These are phyloP conservation scores for Recurvirostra avosetta DNA, from an alignment of 2,113 vertebrate species.

Conservation along the genomic window DNA sequence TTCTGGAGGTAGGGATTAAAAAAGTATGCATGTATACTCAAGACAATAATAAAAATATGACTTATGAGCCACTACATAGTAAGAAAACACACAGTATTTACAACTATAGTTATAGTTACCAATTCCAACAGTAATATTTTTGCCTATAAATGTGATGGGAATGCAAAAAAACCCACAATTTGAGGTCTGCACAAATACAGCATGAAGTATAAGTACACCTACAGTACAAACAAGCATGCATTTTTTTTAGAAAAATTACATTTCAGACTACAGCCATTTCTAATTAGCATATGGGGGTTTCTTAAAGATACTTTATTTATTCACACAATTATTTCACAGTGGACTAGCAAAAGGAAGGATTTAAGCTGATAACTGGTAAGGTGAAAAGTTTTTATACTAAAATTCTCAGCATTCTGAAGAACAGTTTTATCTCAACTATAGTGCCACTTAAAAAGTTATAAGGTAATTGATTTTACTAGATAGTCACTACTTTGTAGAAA, in stretches of 20 bases:
- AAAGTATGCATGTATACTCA: not conserved
- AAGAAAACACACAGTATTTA: not conserved
- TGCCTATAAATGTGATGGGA: not conserved
- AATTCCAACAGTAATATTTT: not conserved
- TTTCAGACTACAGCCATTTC: not conserved
- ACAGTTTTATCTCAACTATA: not conserved
- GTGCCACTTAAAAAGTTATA: not conserved
- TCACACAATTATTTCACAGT: not conserved
- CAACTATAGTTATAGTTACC: not conserved
- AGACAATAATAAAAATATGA: not conserved
- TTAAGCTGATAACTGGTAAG: not conserved
- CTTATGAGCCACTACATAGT: not conserved
- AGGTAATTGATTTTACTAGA: not conserved
- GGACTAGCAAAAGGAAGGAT: not conserved
- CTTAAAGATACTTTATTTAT: not conserved
- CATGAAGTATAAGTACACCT: not conserved
- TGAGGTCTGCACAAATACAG: not conserved
- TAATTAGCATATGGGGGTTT: fast-evolving
- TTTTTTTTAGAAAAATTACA: not conserved
- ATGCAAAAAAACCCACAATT: not conserved
- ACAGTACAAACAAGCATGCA: not conserved
- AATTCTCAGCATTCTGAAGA: not conserved
- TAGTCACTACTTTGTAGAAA: not conserved
- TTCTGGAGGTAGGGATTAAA: not conserved
- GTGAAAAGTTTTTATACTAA: not conserved